phyloP scores from a whole-genome alignment of 2,113 vertebrate genomes.

The Prionailurus viverrinus region DNA sequence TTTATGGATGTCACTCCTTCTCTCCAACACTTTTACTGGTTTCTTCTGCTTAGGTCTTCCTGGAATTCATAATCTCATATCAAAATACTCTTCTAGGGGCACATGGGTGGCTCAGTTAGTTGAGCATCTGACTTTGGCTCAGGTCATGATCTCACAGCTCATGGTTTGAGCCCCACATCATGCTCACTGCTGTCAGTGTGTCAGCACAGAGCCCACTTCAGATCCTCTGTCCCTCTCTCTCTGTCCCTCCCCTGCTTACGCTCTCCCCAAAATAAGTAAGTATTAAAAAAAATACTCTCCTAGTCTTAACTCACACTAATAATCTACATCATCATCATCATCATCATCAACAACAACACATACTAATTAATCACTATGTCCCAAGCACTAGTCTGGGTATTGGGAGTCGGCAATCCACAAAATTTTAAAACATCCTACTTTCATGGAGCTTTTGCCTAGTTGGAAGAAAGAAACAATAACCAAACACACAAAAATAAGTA shows the following conservation, averaged over 20 bases:
- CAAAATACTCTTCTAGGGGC: background rate
- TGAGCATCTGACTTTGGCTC: too few relatives aligned
- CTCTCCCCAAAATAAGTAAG: too few relatives aligned
- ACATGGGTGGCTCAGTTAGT: too few relatives aligned
- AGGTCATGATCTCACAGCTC: too few relatives aligned
- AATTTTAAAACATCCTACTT: background rate
- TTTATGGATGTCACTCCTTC: background rate
- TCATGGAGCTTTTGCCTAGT: background rate
- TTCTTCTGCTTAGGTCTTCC: background rate
- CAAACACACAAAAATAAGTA: background rate
- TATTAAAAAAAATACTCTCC: background rate
- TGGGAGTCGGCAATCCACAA: background rate
- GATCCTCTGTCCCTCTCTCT: too few relatives aligned
- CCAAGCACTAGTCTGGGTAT: background rate
- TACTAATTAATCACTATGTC: background rate
- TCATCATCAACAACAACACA: background rate
- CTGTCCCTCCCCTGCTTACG: too few relatives aligned
- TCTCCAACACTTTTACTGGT: background rate
- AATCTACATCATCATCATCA: background rate
- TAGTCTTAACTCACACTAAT: background rate
- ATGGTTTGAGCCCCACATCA: too few relatives aligned
- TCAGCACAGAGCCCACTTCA: too few relatives aligned
- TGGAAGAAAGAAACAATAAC: background rate
- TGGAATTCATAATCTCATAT: background rate
- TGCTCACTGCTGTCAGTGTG: too few relatives aligned